Base-by-base conservation (phyloP, 2,797 vertebrate genomes). In the Furcifer pardalis region DNA sequence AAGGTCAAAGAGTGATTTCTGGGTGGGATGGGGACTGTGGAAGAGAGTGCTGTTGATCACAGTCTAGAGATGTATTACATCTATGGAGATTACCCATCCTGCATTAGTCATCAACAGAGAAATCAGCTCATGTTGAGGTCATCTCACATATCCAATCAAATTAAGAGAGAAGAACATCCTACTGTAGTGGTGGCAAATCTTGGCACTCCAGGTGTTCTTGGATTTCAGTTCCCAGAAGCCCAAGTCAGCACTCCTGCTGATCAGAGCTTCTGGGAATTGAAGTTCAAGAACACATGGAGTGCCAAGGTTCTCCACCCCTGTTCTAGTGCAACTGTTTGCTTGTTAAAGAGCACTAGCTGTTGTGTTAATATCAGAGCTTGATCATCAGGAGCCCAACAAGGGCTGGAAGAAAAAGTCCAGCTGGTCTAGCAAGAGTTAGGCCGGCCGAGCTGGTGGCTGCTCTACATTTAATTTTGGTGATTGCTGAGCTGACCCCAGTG, bases 381-480 rank as follows among this genome's bases (percentile, higher is more conserved):
- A 68, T 59, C 32, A 77, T 8, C 10, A 86, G 52, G 25, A 82
- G 69, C 7, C 79, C 42, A 46, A 52, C 21, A 40, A 19, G 8
- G 19, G 35, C 27, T 23, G 30, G 63, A 71, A 86, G 32, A 32
- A 72, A 46, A 35, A 71, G 32, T 77, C 52, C 42, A 27, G 7
- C 27, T 42, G 73, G n/a, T 86, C 65, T 65, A 25, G 42, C 21
- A 56, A 49, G 49, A 62, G 42, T 27, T 1, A 10, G 32, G 15
- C 7, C 62, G 65, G 84, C 79, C 1, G 0, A 25, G 65, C 42
- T 52, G 56, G 23, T 52, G 52, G 84, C 84, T 19, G 42, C 42
- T n/a, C 17, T 71, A 27, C 84, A 86, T 49, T 82, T 42, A 52
- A 86, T 65, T 56, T 71, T 86, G 1, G 84, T 82, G 27, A 86